phyloP scores from a whole-genome alignment of 2,888 invertebrate genomes.

The Rhabditoides inermis region DNA sequence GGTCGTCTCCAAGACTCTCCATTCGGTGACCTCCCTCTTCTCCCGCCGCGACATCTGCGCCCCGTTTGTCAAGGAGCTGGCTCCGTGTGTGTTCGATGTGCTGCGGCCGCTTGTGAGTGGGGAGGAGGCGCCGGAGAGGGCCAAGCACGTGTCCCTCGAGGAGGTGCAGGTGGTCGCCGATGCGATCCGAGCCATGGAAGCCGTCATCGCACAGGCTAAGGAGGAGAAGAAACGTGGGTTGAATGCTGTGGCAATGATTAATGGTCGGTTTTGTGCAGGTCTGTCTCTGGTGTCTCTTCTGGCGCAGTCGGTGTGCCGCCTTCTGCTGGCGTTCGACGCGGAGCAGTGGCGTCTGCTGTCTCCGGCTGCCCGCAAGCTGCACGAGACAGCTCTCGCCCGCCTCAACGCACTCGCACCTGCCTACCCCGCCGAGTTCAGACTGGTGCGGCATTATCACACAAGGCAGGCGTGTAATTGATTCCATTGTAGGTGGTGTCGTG shows the following conservation, averaged over 20 bases:
- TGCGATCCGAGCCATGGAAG: conserved; percentile 68
- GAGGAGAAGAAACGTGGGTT: conserved; percentile 65
- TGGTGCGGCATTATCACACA: conserved; percentile 11
- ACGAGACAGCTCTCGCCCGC: conserved; percentile 80
- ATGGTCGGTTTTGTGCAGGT: conserved; percentile 61
- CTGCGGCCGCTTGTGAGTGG: conserved; percentile 6
- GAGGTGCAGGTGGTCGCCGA: conserved; percentile 69
- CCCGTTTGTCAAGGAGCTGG: conserved; percentile 20
- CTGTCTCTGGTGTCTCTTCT: conserved; percentile 79
- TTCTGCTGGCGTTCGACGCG: conserved; percentile 63
- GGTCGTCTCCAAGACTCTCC: conserved; percentile 71
- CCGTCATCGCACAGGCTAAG: conserved; percentile 67
- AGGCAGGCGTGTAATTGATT: neutral
- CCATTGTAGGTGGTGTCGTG: conserved; percentile 66
- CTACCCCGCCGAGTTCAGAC: conserved; percentile 33
- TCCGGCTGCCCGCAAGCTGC: conserved; percentile 58
- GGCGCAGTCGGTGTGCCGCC: conserved; percentile 75
- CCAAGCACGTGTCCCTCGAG: conserved; percentile 60
- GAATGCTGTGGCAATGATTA: conserved; percentile 31
- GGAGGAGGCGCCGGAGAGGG: neutral
- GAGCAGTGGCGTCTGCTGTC: conserved; percentile 53
- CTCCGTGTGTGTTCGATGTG: conserved; percentile 13
- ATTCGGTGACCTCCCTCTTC: conserved; percentile 71
- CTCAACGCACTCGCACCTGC: conserved; percentile 72
- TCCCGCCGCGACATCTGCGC: conserved; percentile 64